Evolutionary conservation across 2,113 vertebrate species (phyloP).

Genomic region (Eudyptes chrysolophus): DNA sequence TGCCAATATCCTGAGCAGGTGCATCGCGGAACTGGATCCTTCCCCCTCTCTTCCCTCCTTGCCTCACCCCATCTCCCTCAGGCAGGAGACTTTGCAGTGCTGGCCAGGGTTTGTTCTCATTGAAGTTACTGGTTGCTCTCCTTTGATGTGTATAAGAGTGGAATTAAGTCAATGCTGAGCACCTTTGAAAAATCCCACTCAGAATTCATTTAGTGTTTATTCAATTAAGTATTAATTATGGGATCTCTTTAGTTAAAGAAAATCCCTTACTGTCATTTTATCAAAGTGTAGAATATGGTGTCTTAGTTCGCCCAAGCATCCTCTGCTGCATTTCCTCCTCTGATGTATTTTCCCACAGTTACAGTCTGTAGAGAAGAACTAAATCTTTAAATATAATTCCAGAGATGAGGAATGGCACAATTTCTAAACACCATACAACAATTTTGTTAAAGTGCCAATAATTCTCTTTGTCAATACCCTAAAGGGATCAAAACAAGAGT

Average conservation of each 20-base stretch:
- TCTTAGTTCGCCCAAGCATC: neutral
- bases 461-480: neutral
- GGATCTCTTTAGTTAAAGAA: neutral
- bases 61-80: neutral
- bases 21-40: neutral
- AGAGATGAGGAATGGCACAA: neutral
- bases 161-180: neutral
- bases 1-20: neutral
- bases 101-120: neutral
- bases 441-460: neutral
- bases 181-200: neutral
- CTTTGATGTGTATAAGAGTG: neutral
- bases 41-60: neutral
- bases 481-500: neutral
- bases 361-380: neutral
- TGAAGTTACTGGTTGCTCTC: neutral
- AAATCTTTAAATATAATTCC: neutral
- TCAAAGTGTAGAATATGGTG: neutral
- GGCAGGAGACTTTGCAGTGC: neutral
- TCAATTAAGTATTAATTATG: neutral
- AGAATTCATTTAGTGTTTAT: neutral
- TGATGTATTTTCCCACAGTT: neutral
- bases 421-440: neutral
- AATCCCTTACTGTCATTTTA: neutral
- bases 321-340: neutral